phyloP scores from a whole-genome alignment of 1,140 invertebrate genomes.

The Helicoverpa zea region DNA sequence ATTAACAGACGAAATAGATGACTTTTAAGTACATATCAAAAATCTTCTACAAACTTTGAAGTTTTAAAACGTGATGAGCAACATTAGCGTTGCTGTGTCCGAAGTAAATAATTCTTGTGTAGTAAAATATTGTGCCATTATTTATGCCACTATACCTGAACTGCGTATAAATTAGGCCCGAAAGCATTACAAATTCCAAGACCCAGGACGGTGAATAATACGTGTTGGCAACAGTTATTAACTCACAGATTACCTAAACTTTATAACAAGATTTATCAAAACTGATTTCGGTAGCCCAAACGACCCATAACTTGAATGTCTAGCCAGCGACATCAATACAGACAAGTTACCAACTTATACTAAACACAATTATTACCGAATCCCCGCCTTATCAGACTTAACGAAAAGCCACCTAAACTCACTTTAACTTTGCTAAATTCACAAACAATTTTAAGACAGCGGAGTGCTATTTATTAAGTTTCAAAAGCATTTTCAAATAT shows the following conservation, averaged over 20 bases:
- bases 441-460: slow-evolving; percentile 45
- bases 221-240: background rate
- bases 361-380: slow-evolving; percentile 33
- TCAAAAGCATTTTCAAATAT: slow-evolving; percentile 37
- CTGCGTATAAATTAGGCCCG: too few species aligned
- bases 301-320: slow-evolving; percentile 16
- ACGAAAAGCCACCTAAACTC: slow-evolving; percentile 34
- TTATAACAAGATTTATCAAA: slow-evolving; percentile 37
- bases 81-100: too few species aligned
- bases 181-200: too few species aligned
- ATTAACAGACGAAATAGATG: too few species aligned
- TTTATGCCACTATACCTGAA: too few species aligned
- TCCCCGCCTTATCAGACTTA: slow-evolving; percentile 32
- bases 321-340: slow-evolving; percentile 23
- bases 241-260: background rate
- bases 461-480: slow-evolving; percentile 45
- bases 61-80: too few species aligned
- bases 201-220: too few species aligned
- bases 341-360: slow-evolving; percentile 26
- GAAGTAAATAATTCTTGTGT: too few species aligned
- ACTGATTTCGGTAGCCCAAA: slow-evolving; percentile 31
- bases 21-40: too few species aligned
- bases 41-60: too few species aligned
- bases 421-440: slow-evolving; percentile 40
- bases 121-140: too few species aligned